phyloP scores from a whole-genome alignment of 2,797 vertebrate species.

The Macroramphosus scolopax region DNA sequence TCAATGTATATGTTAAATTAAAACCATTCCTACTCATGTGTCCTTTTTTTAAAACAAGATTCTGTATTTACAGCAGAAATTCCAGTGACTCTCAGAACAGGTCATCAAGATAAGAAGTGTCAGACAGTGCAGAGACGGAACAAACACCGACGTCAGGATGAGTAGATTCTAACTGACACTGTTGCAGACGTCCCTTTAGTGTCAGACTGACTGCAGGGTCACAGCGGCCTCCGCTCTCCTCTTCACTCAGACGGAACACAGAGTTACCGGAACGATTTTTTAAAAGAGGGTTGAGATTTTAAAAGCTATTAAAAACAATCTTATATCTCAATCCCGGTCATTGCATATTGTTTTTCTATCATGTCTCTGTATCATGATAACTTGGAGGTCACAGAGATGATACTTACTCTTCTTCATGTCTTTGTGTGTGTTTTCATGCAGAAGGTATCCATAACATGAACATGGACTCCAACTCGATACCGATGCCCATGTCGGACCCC shows the following conservation, averaged over 20 bases:
- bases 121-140: constrained; percentile 13
- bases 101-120: no score
- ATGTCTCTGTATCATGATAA: no score
- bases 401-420: constrained; percentile 10
- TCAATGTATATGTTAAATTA: no score
- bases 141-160: constrained; percentile 17
- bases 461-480: constrained; percentile 86
- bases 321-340: constrained; percentile 13
- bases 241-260: constrained; percentile 9
- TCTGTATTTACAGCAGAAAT: no score
- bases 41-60: no score
- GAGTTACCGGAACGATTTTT: constrained; percentile 18
- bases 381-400: constrained; percentile 8
- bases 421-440: constrained; percentile 56
- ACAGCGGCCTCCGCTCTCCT: constrained; percentile 12
- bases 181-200: constrained; percentile 31
- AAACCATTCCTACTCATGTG: no score
- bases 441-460: constrained; percentile 85
- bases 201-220: constrained; percentile 38
- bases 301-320: constrained; percentile 23
- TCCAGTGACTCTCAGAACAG: no score
- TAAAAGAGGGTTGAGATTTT: not conserved
- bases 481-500: constrained; percentile 91
- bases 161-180: constrained; percentile 36
- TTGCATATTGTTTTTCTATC: no score